These are phyloP conservation scores for Myotis planiceps DNA, from an alignment of 2,797 vertebrate genomes.

Conservation along the genomic window DNA sequence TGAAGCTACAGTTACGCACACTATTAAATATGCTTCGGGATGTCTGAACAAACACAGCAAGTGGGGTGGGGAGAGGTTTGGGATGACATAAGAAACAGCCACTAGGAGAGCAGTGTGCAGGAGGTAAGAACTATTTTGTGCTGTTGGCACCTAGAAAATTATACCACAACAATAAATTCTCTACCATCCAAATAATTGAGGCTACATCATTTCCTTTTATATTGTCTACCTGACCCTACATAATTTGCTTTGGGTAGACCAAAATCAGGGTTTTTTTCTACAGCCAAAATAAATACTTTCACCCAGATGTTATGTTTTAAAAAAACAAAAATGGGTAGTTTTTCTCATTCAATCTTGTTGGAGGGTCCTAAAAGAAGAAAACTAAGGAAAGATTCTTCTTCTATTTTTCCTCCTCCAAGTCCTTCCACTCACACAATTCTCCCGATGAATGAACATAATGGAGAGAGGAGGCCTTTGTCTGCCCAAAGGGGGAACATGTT, in stretches of 20 bases:
- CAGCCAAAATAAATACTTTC: neutral
- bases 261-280: neutral
- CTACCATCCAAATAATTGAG: neutral
- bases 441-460: neutral
- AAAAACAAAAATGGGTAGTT: neutral
- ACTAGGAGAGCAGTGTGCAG: neutral
- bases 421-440: neutral
- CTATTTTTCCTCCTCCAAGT: rapidly evolving
- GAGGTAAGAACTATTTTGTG: neutral
- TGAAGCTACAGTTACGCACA: conserved; percentile 52
- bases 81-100: neutral
- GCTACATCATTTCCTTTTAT: neutral
- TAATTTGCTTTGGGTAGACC: neutral
- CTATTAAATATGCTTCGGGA: conserved; percentile 64
- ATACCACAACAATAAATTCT: neutral
- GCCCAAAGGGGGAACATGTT: neutral
- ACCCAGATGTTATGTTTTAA: neutral
- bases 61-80: no score
- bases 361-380: neutral
- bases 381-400: neutral
- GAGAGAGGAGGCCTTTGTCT: neutral
- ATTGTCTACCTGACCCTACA: neutral
- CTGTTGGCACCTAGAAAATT: neutral
- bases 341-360: neutral
- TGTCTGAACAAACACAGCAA: neutral